Conservation (phyloP, 2,113 vertebrate genomes). For the Oncorhynchus kisutch region DNA sequence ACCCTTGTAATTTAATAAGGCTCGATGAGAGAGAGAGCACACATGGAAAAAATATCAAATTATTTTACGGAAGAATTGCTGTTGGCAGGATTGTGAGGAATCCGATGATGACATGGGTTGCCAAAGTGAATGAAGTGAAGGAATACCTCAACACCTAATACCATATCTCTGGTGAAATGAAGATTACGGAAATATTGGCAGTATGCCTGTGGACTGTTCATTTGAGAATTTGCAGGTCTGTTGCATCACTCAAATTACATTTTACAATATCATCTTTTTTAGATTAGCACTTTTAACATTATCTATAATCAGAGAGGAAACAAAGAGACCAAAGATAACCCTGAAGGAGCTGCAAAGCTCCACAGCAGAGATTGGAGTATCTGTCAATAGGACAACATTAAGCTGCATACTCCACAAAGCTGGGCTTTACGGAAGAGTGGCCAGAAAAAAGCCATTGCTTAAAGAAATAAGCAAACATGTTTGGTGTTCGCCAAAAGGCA, state of each 20-base stretch:
- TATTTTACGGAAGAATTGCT: conserved; percentile 30
- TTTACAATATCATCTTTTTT: not conserved
- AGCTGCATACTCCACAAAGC: too few species aligned
- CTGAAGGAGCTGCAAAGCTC: too few species aligned
- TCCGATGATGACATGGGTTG: conserved; percentile 34
- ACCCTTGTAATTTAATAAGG: conserved; percentile 28
- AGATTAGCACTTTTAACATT: not conserved
- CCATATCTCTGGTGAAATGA: not conserved
- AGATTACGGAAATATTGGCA: not conserved
- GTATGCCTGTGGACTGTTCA: too few species aligned
- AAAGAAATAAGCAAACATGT: too few species aligned
- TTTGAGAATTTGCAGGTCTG: too few species aligned
- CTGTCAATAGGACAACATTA: too few species aligned
- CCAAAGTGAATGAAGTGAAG: conserved; percentile 15
- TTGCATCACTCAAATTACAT: not conserved
- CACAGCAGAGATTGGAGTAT: too few species aligned
- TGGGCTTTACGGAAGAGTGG: too few species aligned
- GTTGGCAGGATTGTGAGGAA: conserved; percentile 39
- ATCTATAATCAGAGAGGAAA: too few species aligned
- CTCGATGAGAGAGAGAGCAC: not conserved
- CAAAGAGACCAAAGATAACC: too few species aligned
- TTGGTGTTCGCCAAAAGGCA: too few species aligned
- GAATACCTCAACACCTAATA: conserved; percentile 6
- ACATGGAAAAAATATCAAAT: conserved; percentile 8
- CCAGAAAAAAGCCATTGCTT: too few species aligned